These are phyloP conservation scores for Drosophila albomicans DNA, from an alignment of 1,140 invertebrate species.

Conservation along the genomic window DNA sequence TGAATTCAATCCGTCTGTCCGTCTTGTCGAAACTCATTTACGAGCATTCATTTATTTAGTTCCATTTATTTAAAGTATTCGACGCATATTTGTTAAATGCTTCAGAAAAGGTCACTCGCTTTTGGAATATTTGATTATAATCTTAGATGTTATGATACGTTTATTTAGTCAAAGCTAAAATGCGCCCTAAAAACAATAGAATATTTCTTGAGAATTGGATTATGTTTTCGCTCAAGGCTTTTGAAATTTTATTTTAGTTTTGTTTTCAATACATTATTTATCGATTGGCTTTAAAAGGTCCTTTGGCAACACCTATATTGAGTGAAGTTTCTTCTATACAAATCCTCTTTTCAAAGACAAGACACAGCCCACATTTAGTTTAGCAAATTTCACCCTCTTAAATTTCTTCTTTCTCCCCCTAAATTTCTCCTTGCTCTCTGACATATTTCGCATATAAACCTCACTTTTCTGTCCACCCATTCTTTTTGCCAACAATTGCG, in stretches of 20 bases:
- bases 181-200: background rate
- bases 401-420: background rate
- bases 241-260: background rate
- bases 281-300: no score
- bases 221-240: no score
- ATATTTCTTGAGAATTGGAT: background rate
- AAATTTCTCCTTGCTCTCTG: background rate
- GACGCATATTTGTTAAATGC: conserved; percentile 30
- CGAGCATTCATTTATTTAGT: conserved; percentile 35
- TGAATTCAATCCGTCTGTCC: background rate
- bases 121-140: conserved; percentile 23
- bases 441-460: background rate
- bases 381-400: background rate
- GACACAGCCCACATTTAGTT: no score
- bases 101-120: conserved; percentile 20
- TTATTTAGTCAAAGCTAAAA: background rate
- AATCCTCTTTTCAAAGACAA: no score
- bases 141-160: background rate
- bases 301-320: no score
- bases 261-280: background rate
- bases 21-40: conserved; percentile 5
- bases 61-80: conserved; percentile 33
- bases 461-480: conserved; percentile 16
- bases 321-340: no score
- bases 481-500: background rate